Percentiles rank a stretch among this genome's conserved stretches.
Evolutionary conservation across 2,113 vertebrate genomes (phyloP).

Genomic region (Nibea coibor): DNA sequence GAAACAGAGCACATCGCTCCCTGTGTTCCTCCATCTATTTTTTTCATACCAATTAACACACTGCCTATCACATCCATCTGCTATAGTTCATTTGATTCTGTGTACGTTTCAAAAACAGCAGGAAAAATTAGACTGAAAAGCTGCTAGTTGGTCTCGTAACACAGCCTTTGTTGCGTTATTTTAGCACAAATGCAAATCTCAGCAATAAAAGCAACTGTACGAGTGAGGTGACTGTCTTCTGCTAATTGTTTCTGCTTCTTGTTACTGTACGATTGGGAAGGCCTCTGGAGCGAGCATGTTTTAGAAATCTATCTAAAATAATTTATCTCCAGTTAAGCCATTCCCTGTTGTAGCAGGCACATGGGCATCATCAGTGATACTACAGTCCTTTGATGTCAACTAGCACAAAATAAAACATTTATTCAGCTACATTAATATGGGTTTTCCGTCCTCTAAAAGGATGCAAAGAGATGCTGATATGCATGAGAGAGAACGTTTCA

Average conservation of each 20-base stretch:
- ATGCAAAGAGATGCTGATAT: constrained; percentile 12
- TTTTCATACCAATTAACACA: background rate
- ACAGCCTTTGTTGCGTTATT: background rate
- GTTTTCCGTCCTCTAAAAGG: background rate
- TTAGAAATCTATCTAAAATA: constrained; percentile 28
- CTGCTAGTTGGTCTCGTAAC: background rate
- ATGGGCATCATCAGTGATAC: background rate
- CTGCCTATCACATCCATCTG: constrained; percentile 2
- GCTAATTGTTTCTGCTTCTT: constrained; percentile 15
- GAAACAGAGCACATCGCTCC: constrained; percentile 12
- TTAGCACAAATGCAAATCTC: background rate
- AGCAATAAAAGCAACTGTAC: background rate
- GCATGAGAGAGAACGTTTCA: background rate
- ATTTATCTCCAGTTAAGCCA: constrained; percentile 41
- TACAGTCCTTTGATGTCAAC: constrained; percentile 26
- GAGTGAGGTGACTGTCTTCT: background rate
- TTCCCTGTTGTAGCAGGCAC: constrained; percentile 29
- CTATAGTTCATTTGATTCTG: background rate
- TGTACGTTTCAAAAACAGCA: background rate
- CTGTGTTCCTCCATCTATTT: constrained; percentile 1
- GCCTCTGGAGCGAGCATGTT: constrained; percentile 23
- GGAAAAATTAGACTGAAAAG: background rate
- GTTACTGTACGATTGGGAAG: background rate
- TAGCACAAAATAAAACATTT: constrained; percentile 40
- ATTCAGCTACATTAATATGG: constrained; percentile 14